phyloP scores from a whole-genome alignment of 2,888 invertebrate species.

The Arge pagana region DNA sequence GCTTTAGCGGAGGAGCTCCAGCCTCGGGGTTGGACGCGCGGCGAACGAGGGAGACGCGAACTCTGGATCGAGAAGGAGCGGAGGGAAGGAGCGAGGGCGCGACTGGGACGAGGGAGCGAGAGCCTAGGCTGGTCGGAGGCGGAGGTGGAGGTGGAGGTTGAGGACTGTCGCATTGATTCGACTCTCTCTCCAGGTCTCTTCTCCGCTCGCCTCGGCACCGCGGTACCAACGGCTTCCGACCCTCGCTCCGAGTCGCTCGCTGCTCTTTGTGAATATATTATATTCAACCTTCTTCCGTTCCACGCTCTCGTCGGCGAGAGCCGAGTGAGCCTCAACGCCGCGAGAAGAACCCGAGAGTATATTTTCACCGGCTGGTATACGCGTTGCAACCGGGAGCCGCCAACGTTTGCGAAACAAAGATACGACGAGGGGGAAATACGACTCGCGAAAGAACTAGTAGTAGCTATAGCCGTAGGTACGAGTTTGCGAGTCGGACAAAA shows the following conservation, averaged over 20 bases:
- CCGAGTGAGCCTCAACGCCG: too few relatives aligned
- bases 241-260: constrained; percentile 8
- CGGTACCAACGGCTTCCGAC: too few relatives aligned
- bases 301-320: constrained; percentile 7
- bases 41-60: too few relatives aligned
- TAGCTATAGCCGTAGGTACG: too few relatives aligned
- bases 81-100: constrained; percentile 3
- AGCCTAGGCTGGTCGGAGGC: background rate
- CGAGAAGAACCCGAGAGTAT: background rate
- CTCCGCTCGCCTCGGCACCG: background rate
- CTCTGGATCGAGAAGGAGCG: too few relatives aligned
- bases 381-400: too few relatives aligned
- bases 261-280: constrained; percentile 20
- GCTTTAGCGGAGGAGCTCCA: constrained; percentile 13
- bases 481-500: too few relatives aligned
- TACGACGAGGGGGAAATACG: too few relatives aligned
- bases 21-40: constrained; percentile 4
- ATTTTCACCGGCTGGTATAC: constrained; percentile 15
- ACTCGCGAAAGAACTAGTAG: too few relatives aligned
- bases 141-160: constrained; percentile 15
- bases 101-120: constrained; percentile 7
- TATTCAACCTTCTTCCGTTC: constrained; percentile 20
- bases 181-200: constrained; percentile 5
- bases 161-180: constrained; percentile 22
- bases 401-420: too few relatives aligned